Percentiles rank a stretch among this genome's conserved stretches.
Evolutionary conservation across 2,888 invertebrate genomes (phyloP).

Genomic region (Ypsolopha sequella): DNA sequence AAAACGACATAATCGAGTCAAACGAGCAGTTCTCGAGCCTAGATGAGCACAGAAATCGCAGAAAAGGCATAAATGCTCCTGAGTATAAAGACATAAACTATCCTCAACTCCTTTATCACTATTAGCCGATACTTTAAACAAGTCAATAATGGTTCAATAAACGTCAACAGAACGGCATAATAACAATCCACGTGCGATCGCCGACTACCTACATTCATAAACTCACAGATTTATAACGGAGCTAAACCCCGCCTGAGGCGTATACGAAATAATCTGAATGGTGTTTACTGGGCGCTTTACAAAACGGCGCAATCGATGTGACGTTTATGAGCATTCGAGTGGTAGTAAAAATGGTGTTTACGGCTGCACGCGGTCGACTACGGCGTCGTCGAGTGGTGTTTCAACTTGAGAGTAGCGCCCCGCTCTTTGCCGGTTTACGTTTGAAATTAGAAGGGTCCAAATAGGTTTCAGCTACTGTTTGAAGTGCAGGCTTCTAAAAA

Average conservation of each 20-base stretch:
- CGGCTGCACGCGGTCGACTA: conserved; percentile 38
- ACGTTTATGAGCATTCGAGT: conserved; percentile 64
- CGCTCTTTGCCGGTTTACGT: conserved; percentile 10
- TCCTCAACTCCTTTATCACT: conserved; percentile 61
- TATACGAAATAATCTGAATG: conserved; percentile 65
- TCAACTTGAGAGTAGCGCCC: conserved; percentile 9
- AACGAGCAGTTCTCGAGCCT: conserved; percentile 29
- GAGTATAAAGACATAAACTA: conserved; percentile 61
- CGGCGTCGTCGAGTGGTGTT: conserved; percentile 22
- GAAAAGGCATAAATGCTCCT: conserved; percentile 21
- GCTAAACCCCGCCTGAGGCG: conserved; percentile 60
- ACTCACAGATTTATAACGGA: conserved; percentile 65
- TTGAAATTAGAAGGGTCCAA: not conserved
- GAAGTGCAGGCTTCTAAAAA: too few species aligned
- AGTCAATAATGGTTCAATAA: conserved; percentile 69
- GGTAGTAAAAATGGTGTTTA: conserved; percentile 68
- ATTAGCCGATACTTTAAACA: conserved; percentile 68
- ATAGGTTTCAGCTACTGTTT: too few species aligned
- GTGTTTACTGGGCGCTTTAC: conserved; percentile 65
- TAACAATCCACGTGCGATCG: conserved; percentile 59
- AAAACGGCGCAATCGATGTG: conserved; percentile 64
- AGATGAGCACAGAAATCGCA: conserved; percentile 22
- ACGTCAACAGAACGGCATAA: conserved; percentile 65
- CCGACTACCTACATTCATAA: conserved; percentile 48
- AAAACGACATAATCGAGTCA: conserved; percentile 36